Base-by-base conservation (phyloP, 2,797 vertebrate species). In the Dryobates pubescens region DNA sequence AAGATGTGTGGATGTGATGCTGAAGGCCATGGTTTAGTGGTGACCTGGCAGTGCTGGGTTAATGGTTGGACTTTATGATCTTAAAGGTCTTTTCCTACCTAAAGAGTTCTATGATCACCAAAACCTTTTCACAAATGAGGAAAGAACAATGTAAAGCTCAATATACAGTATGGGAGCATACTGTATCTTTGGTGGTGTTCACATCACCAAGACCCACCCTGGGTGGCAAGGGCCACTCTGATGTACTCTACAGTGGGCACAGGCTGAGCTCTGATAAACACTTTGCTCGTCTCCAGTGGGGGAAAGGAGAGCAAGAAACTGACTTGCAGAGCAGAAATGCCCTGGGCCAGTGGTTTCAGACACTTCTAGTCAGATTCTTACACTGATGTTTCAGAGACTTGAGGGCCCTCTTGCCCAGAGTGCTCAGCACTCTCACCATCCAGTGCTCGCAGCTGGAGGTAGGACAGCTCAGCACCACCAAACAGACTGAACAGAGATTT, bases 161-260 rank as follows among this genome's bases (percentile, higher is more conserved):
- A 14, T 2, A 27, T 38, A 17, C 51, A 23, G 30, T 71, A 26
- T 61, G 47, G 19, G 26, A 43, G 26, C 9, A 2, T 30, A 9
- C n/a, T n/a, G n/a, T n/a, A n/a, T 47, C n/a, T 67, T 43, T 0
- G 1, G 11, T 8, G 10, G 14, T 20, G 45, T n/a, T 68, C 54
- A 30, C n/a, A 30, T 27, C 65, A 23, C 56, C 9, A 0, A 30
- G 27, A 27, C n/a, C n/a, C 20, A 27, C 18, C 36, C 27, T 13
- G 18, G 13, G 57, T 47, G 56, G 15, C 51, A 36, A 0, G 0
- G 23, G 19, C 12, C 23, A 49, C 59, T 49, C 49, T 16, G 14
- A 32, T 30, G 29, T 12, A 13, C 74, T 57, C 43, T 0, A 1
- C 58, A 57, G 70, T 0, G 0, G 17, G 45, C 38, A 36, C 22